These are phyloP conservation scores for Stenoptilia bipunctidactyla DNA, from an alignment of 2,888 invertebrate species.

Conservation along the genomic window DNA sequence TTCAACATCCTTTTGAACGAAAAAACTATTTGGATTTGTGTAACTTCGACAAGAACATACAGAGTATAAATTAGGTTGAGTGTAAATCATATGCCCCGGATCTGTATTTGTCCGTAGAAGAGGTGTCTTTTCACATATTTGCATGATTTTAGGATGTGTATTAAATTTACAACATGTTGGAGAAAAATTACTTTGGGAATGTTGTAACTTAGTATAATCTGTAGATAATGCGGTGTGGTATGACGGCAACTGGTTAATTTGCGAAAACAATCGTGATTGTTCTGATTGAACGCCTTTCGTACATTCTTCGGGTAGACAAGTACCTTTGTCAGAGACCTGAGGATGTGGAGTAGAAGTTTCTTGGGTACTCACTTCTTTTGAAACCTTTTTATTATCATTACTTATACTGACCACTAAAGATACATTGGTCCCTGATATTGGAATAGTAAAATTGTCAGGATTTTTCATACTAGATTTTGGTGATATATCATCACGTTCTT, in stretches of 20 bases:
- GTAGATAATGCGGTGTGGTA: constrained; percentile 2
- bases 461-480: constrained; percentile 2
- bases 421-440: constrained; percentile 59
- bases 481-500: constrained; percentile 2
- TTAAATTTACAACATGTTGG: neutral
- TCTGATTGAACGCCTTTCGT: constrained; percentile 38
- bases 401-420: constrained; percentile 36
- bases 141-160: neutral
- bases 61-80: neutral
- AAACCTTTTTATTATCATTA: constrained; percentile 10
- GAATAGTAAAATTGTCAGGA: constrained; percentile 37
- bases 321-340: constrained; percentile 25
- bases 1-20: too few relatives aligned
- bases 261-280: constrained; percentile 4
- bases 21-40: neutral
- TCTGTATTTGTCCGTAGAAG: neutral
- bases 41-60: neutral
- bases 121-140: neutral
- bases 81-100: neutral
- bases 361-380: neutral
- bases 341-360: neutral
- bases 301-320: constrained; percentile 34
- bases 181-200: too few relatives aligned
- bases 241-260: constrained; percentile 17
- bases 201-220: too few relatives aligned